Conservation (phyloP, 2,797 vertebrate genomes). For the Siniperca obscura region DNA sequence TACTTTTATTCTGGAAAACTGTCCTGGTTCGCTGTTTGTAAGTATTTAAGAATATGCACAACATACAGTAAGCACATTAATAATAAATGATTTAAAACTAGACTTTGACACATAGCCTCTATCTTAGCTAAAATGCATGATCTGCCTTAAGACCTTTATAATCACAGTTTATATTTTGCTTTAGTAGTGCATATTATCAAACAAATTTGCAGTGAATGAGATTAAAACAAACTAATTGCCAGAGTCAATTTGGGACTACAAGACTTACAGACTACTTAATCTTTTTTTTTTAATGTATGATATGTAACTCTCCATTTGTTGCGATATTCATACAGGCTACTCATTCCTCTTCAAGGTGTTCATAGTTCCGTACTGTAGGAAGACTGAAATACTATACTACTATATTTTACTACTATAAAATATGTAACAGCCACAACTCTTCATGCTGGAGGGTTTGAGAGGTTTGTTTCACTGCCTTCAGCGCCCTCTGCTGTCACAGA, state of each 20-base stretch:
- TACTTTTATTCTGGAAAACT: too few species aligned
- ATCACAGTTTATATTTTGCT: neutral
- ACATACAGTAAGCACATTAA: neutral
- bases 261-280: too few species aligned
- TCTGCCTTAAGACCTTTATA: neutral
- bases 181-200: neutral
- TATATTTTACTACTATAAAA: too few species aligned
- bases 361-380: too few species aligned
- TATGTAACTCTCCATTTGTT: too few species aligned
- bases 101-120: neutral
- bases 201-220: neutral
- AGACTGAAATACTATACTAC: neutral
- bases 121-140: neutral
- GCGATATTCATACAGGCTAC: too few species aligned
- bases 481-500: slow-evolving; percentile 23
- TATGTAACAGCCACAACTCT: neutral
- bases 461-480: neutral
- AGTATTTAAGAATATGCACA: too few species aligned
- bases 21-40: too few species aligned
- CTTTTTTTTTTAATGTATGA: too few species aligned
- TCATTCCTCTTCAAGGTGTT: too few species aligned
- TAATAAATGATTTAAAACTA: neutral
- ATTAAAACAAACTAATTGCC: too few species aligned
- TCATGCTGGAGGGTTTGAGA: neutral
- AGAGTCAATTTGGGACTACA: too few species aligned